phyloP scores from a whole-genome alignment of 2,888 invertebrate genomes.

The Caenorhabditis panamensis region DNA sequence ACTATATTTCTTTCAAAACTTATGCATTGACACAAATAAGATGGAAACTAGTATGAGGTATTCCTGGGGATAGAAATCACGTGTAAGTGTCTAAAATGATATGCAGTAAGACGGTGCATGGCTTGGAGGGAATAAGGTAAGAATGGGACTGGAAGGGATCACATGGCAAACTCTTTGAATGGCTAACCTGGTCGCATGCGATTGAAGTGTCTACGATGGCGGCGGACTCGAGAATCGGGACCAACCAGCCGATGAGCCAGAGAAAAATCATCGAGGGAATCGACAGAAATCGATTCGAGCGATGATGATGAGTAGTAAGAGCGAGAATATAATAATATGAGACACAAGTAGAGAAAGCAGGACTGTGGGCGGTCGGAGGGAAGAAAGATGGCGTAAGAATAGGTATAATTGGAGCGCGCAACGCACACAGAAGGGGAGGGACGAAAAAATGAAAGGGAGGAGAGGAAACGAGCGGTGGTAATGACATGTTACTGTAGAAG shows the following conservation, averaged over 20 bases:
- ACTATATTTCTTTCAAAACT: no score
- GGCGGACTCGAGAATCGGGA: constrained; percentile 13
- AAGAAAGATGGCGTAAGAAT: constrained; percentile 32
- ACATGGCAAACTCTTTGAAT: not conserved
- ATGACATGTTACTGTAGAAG: constrained; percentile 63
- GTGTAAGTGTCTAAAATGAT: not conserved
- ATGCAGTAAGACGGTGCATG: not conserved
- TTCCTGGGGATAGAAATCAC: not conserved
- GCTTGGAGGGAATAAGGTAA: not conserved
- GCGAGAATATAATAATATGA: not conserved
- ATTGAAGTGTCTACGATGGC: constrained; percentile 68
- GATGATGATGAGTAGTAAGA: not conserved
- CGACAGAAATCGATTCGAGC: constrained; percentile 4
- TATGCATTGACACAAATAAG: no score
- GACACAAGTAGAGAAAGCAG: constrained; percentile 6
- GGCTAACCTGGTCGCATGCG: constrained; percentile 68
- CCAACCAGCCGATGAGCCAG: constrained; percentile 46
- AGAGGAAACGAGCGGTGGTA: constrained; percentile 27
- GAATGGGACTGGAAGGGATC: not conserved
- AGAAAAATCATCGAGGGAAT: constrained; percentile 33
- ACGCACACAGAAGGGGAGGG: constrained; percentile 8
- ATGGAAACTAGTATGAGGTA: no score
- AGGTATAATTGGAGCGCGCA: constrained; percentile 45
- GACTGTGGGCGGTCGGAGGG: constrained; percentile 33
- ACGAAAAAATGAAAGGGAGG: not conserved